Evolutionary conservation across 1,140 invertebrate genomes (phyloP).

Genomic region (Cyclina sinensis): DNA sequence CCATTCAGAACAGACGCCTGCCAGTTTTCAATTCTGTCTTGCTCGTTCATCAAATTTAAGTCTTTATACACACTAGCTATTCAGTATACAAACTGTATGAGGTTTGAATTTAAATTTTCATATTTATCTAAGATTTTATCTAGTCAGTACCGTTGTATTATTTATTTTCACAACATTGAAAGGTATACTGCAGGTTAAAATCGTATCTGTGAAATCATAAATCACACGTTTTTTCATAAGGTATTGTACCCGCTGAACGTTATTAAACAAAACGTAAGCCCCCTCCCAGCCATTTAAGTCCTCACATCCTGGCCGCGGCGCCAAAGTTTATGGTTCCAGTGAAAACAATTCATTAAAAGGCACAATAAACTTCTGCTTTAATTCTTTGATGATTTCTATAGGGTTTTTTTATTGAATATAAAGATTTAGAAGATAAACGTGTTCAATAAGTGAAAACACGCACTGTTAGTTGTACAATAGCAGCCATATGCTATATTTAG

Average conservation of each 20-base stretch:
- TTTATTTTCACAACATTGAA: slow-evolving; percentile 28
- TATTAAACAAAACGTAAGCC: slow-evolving; percentile 19
- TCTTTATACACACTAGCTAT: no score
- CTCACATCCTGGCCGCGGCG: slow-evolving; percentile 28
- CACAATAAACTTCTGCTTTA: slow-evolving; percentile 16
- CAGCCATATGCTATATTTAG: background rate
- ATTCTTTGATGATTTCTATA: background rate
- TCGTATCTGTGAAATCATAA: background rate
- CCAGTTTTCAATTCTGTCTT: no score
- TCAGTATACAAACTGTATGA: no score
- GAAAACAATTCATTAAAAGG: slow-evolving; percentile 43
- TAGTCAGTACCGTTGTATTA: background rate
- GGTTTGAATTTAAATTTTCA: background rate
- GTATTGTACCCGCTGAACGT: background rate
- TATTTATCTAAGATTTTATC: slow-evolving; percentile 6
- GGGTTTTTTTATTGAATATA: background rate
- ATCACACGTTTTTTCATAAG: slow-evolving; percentile 30
- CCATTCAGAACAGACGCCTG: no score
- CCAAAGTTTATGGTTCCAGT: slow-evolving; percentile 22
- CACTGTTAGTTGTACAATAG: background rate
- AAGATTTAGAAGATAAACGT: slow-evolving; percentile 13
- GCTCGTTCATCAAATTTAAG: no score
- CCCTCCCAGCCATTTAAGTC: background rate
- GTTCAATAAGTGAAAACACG: slow-evolving; percentile 19
- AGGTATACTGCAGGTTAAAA: background rate